phyloP scores from a whole-genome alignment of 2,797 vertebrate species.

The Mormyrus proboscirostris region DNA sequence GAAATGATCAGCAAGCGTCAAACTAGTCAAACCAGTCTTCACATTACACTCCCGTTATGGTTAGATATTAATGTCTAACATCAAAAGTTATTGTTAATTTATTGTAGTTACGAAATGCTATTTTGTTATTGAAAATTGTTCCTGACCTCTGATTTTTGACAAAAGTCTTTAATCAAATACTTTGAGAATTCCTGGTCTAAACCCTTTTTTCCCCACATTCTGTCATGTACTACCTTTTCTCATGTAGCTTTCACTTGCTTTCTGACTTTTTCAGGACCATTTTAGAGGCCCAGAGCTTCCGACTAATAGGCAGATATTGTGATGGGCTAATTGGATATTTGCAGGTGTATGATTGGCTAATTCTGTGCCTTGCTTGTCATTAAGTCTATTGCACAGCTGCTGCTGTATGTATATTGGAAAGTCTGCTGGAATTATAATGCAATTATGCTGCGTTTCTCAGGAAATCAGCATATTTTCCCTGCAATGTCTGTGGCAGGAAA shows the following conservation, averaged over 20 bases:
- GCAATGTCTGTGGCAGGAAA: neutral
- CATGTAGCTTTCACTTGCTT: neutral
- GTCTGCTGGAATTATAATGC: neutral
- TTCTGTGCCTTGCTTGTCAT: neutral
- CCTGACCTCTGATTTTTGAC: neutral
- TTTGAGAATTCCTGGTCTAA: neutral
- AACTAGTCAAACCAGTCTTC: neutral
- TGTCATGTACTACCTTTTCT: neutral
- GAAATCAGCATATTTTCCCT: neutral
- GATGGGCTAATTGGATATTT: slow-evolving; percentile 19
- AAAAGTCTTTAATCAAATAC: neutral
- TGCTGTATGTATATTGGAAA: slow-evolving; percentile 6
- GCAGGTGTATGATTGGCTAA: slow-evolving; percentile 15
- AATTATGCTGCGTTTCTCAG: slow-evolving; percentile 4
- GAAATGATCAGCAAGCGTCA: neutral
- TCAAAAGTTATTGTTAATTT: neutral
- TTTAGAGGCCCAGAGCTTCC: neutral
- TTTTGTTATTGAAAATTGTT: neutral
- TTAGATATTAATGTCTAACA: neutral
- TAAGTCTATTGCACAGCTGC: slow-evolving; percentile 15
- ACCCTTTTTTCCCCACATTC: neutral
- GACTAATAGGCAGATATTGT: slow-evolving; percentile 15
- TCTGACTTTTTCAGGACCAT: neutral
- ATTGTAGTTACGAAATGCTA: neutral
- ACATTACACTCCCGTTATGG: neutral